Evolutionary conservation across 2,797 vertebrate species (phyloP).

Genomic region (Cossypha heuglini): DNA sequence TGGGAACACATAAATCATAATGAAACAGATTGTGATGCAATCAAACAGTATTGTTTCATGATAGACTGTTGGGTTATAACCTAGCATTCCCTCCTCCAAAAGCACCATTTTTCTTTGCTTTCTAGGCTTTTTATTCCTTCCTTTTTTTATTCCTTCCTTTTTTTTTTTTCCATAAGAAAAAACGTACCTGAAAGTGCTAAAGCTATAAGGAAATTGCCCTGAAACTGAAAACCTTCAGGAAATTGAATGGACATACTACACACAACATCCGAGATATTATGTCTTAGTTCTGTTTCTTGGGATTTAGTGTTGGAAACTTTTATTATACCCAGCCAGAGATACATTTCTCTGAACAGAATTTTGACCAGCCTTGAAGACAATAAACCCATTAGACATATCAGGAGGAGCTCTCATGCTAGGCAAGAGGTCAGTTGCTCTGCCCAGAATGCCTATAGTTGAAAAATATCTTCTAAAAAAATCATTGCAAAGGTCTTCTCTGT

Average conservation of each 20-base stretch:
- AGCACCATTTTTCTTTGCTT: constrained; percentile 39
- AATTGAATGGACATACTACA: constrained; percentile 60
- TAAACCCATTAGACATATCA: neutral
- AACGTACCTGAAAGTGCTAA: constrained; percentile 48
- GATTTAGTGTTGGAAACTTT: neutral
- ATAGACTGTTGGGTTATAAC: constrained; percentile 20
- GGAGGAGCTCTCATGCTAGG: neutral
- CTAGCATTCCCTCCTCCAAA: constrained; percentile 35
- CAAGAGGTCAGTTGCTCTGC: neutral
- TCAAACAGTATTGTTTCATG: constrained; percentile 33
- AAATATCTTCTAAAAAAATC: neutral
- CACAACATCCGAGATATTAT: constrained; percentile 35
- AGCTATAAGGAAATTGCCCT: constrained; percentile 69
- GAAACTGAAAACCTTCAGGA: constrained; percentile 73
- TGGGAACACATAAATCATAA: constrained; percentile 52
- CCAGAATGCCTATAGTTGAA: neutral
- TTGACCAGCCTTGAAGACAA: neutral
- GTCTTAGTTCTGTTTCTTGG: constrained; percentile 39
- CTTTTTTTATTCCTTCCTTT: neutral
- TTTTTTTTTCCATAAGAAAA: neutral
- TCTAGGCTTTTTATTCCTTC: neutral
- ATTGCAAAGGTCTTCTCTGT: neutral
- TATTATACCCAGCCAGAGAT: neutral
- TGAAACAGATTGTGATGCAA: constrained; percentile 32
- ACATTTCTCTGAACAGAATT: neutral